Base-by-base conservation (phyloP, 2,113 vertebrate genomes). In the Lontra canadensis region DNA sequence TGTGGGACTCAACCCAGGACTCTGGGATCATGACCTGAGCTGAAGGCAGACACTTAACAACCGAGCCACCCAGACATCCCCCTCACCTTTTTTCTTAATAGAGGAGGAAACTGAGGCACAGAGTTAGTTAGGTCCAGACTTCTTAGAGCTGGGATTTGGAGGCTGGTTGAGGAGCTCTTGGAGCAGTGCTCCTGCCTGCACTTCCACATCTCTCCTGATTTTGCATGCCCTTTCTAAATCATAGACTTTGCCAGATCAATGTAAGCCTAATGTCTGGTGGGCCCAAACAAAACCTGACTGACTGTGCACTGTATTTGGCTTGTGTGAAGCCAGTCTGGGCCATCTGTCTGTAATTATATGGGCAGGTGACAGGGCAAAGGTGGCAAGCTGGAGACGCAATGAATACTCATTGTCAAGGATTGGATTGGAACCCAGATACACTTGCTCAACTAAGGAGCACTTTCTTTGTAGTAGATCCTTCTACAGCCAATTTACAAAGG, bases 391-490 rank as follows among this genome's bases (percentile, higher is more conserved):
- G 82, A 52, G 12, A 49, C 31, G 57, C 8, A 10, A 8, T 4
- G 57, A 57, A 31, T 18, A 4, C 69, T 42, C 14, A 11, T 29
- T 5, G 20, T 1, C 9, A n/a, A 61, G 21, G 79, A 29, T 4
- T 59, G 78, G 39, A 25, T 63, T 25, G 29, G 61, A 82, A 29
- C 29, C 1, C 18, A 13, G 18, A 10, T 4, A 2, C 3, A 36
- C 18, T 17, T 13, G 13, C 5, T 39, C 1, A 10, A 6, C 0
- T 10, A 26, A 39, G 47, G 34, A 11, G 7, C 4, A 8, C 17
- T 61, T 34, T 52, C 7, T 47, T 61, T 42, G 42, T 57, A 1
- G 52, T 26, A 44, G 55, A 29, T 44, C 3, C 25, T 59, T 83
- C 61, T 36, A 76, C 7, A 42, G 44, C 61, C 59, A 52, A 1